Conservation (phyloP, 1,140 invertebrate genomes). For the Danaus melanippus region DNA sequence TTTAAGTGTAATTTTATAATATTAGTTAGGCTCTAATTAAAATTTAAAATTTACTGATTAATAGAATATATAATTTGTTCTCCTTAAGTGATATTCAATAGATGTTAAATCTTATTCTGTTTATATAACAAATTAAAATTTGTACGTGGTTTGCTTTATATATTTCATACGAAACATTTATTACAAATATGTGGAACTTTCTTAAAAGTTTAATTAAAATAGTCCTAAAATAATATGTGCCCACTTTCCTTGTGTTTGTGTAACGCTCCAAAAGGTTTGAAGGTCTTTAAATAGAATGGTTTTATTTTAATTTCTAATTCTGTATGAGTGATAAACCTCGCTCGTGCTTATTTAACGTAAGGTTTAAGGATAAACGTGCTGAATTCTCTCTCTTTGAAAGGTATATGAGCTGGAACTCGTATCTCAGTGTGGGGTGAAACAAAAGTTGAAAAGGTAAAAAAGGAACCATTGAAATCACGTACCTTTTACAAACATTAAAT, state of each 20-base stretch:
- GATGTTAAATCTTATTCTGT: too few relatives aligned
- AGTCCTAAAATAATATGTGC: conserved; percentile 50
- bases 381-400: conserved; percentile 5
- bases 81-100: too few relatives aligned
- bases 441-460: too few relatives aligned
- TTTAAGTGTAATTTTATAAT: too few relatives aligned
- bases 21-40: too few relatives aligned
- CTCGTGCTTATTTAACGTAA: conserved; percentile 5
- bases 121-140: too few relatives aligned
- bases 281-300: conserved; percentile 26
- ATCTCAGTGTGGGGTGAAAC: too few relatives aligned
- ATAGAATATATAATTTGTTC: too few relatives aligned
- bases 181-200: conserved; percentile 17
- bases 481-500: too few relatives aligned
- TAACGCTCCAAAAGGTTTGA: conserved; percentile 30
- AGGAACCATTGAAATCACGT: too few relatives aligned
- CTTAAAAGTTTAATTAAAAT: conserved; percentile 49
- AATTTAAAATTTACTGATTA: too few relatives aligned
- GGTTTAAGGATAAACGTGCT: conserved; percentile 1
- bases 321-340: conserved; percentile 12
- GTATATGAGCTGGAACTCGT: background rate
- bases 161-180: conserved; percentile 1
- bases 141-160: background rate
- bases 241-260: conserved; percentile 31
- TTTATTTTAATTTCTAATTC: conserved; percentile 29